Base-by-base conservation (phyloP, 1,140 invertebrate genomes). In the Anagrus nilaparvatae region DNA sequence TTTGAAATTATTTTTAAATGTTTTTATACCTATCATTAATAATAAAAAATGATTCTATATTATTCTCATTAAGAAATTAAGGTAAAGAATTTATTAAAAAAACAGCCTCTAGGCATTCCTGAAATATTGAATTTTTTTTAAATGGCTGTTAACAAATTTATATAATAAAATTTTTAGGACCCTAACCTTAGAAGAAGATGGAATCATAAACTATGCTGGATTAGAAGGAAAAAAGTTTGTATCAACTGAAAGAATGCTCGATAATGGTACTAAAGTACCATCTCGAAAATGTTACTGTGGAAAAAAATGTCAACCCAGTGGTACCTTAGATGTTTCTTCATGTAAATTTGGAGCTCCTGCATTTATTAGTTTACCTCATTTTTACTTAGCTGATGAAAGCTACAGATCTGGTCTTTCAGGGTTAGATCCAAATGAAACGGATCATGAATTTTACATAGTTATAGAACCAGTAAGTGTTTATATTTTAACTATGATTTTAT, bases 351-450 rank as follows among this genome's bases (percentile, higher is more conserved):
- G 79, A 24, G 79, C 85, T 9, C 89, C 89, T 0, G 78, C 83
- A 1, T 88, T 82, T 53, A 67, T 89, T 18, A 89, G 87, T 6
- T 79, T 82, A 43, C 90, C 90, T 0, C 90, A 95, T 61, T 94
- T 92, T 69, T 81, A 85, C 56, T 63, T 82, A 44, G 86, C 79
- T 1, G 87, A 91, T 61, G 63, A 74, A 0, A 72, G 59, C 40
- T 82, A 88, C 36, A 43, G 58, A 8, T 47, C 80, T 10, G 61
- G 66, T 2, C 75, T 93, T 2, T 55, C 61, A 0, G 88, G 88
- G 19, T 64, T 93, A 63, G 50, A 70, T 0, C 88, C 90, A 0
- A 61, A 80, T 25, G 68, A 74, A 38, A 60, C 74, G 0, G 69
- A 78, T 52, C 86, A 91, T 53, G 69, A 77, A 46, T 81, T 85